These are phyloP conservation scores for Setipinna tenuifilis DNA, from an alignment of 2,797 vertebrate species.

Conservation along the genomic window DNA sequence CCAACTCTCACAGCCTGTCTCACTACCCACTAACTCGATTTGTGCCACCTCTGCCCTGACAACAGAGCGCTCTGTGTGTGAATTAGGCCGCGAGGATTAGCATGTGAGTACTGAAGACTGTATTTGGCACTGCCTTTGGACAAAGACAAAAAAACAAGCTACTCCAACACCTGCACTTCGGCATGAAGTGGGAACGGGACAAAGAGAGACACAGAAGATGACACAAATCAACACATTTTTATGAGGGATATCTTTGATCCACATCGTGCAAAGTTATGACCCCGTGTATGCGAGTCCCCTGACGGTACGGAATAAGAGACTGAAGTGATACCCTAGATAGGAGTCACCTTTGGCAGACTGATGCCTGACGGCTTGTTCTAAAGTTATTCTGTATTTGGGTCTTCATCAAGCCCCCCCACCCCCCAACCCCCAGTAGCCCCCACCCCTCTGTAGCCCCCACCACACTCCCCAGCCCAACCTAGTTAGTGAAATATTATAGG, in stretches of 20 bases:
- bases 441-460: too few relatives aligned
- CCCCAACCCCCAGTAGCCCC: too few relatives aligned
- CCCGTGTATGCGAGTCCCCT: too few relatives aligned
- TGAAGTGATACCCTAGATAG: background rate
- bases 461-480: background rate
- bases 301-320: background rate
- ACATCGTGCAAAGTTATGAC: background rate
- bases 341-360: background rate
- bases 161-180: too few relatives aligned
- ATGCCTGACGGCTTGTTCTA: background rate
- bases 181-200: too few relatives aligned
- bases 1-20: background rate
- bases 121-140: too few relatives aligned
- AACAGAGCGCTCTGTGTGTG: constrained; percentile 35
- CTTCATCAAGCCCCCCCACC: background rate
- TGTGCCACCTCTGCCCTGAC: constrained; percentile 15
- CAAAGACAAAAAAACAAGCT: too few relatives aligned
- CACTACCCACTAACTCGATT: constrained; percentile 38
- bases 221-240: background rate
- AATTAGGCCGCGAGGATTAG: constrained; percentile 35
- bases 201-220: too few relatives aligned
- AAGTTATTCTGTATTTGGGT: background rate
- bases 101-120: background rate
- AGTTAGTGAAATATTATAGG: constrained; percentile 4
- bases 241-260: background rate